Percentiles rank a stretch among this genome's conserved stretches.
Conservation (phyloP, 2,113 vertebrate species). For the Ciconia boyciana region DNA sequence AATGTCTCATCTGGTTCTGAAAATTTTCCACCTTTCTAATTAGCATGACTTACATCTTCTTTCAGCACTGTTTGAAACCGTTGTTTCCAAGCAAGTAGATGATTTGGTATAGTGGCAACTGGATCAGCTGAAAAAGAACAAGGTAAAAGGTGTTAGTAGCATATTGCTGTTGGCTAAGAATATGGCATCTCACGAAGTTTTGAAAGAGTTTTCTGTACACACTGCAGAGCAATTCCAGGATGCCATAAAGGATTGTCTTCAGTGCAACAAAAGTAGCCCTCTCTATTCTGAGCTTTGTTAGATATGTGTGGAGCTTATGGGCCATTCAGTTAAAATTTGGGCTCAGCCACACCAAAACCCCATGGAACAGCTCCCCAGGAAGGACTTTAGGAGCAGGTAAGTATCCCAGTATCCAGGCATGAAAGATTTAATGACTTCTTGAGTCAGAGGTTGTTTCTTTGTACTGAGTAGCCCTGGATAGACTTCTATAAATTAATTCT, state of each 20-base stretch:
- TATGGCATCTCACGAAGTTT: neutral
- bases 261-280: neutral
- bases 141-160: neutral
- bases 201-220: neutral
- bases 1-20: neutral
- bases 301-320: neutral
- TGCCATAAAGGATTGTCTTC: neutral
- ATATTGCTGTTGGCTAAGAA: neutral
- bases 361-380: neutral
- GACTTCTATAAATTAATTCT: neutral
- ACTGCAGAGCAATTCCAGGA: neutral
- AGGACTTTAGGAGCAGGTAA: neutral
- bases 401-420: neutral
- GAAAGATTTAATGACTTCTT: neutral
- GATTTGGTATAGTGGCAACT: neutral
- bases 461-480: neutral
- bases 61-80: neutral
- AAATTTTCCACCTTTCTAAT: neutral
- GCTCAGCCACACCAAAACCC: neutral
- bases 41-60: neutral
- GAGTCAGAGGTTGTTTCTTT: neutral
- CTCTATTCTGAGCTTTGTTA: neutral
- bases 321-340: neutral
- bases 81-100: neutral
- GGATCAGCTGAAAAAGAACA: neutral